Evolutionary conservation across 1,140 invertebrate species (phyloP), one percentile per base, ranked within the genome.

Genomic region (Asobara japonica): DNA sequence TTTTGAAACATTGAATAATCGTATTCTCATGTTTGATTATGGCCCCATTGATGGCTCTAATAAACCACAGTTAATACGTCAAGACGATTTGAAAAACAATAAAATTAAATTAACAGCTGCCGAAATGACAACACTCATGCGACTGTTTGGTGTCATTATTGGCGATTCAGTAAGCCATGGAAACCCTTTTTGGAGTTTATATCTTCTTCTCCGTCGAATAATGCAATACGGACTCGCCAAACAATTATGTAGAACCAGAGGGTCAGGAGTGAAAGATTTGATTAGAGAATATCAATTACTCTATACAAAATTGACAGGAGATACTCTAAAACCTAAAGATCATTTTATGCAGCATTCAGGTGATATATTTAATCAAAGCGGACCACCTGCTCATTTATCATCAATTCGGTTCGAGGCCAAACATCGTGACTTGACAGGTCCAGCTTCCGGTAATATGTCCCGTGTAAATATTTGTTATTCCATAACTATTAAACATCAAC

Each of bases 1-100:
- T 51, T 48, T 82, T 29, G 71, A 76, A 31, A 7, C 51, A 36
- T 76, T 80, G 33, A 82, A 80, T 68, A 22, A 62, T 16, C 45
- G 75, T 69, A 71, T 78, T 10, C 65, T 71, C 13, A 65, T 62
- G 41, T 76, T 76, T 25, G 36, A 76, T 76, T 72, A 77, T 45
- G 67, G 48, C 36, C 60, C 36, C 5, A 71, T 64, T 13, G 38
- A 74, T 27, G 5, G 38, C 30, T 66, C 41, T n/a, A 68, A 81
- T 67, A 74, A 65, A 30, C 79, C 76, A 38, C 72, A n/a, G n/a
- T 31, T 25, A 3, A 73, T 80, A 27, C 48, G 7, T 30, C 25
- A 65, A 11, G 25, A 65, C 25, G 6, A 3, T 41, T 20, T 65
- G 18, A 65, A 67, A 29, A 36, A 31, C 3, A 67, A 61, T 22